Conservation (phyloP, 2,888 invertebrate species). For the Seira ritae region DNA sequence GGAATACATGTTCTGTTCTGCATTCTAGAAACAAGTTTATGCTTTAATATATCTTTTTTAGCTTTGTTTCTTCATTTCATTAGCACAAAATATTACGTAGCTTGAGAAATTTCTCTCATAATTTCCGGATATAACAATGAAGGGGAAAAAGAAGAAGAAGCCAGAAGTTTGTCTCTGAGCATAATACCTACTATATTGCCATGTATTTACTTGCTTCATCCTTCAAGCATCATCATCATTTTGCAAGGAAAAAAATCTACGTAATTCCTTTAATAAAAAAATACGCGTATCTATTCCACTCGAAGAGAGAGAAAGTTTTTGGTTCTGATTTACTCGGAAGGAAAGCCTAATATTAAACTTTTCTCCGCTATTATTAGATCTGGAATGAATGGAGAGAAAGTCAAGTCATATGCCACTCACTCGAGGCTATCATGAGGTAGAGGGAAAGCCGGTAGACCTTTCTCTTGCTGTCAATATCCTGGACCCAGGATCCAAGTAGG, state of each 20-base stretch:
- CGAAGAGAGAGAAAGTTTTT: slow-evolving; percentile 20
- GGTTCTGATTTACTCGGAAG: neutral
- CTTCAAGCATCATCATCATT: too few relatives aligned
- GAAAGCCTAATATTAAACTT: slow-evolving; percentile 15
- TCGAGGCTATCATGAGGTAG: slow-evolving; percentile 63
- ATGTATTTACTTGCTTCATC: too few relatives aligned
- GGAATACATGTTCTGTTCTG: too few relatives aligned
- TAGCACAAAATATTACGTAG: neutral
- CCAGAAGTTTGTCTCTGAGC: too few relatives aligned
- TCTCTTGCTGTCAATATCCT: slow-evolving; percentile 69
- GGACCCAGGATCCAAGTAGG: slow-evolving; percentile 66
- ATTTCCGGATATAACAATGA: slow-evolving; percentile 8
- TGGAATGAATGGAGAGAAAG: slow-evolving; percentile 23
- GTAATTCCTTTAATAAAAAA: slow-evolving; percentile 48
- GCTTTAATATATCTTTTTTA: neutral
- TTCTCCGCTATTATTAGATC: slow-evolving; percentile 52
- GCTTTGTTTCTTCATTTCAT: slow-evolving; percentile 1
- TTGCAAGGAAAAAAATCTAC: neutral
- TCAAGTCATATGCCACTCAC: slow-evolving; percentile 53
- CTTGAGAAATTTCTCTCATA: neutral
- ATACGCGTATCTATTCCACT: slow-evolving; percentile 6
- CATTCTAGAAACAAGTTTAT: neutral
- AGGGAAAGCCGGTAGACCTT: slow-evolving; percentile 67
- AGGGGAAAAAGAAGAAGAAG: neutral
- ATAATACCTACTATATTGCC: too few relatives aligned